Conservation (phyloP, 2,888 invertebrate genomes). For the Orgyia antiqua region DNA sequence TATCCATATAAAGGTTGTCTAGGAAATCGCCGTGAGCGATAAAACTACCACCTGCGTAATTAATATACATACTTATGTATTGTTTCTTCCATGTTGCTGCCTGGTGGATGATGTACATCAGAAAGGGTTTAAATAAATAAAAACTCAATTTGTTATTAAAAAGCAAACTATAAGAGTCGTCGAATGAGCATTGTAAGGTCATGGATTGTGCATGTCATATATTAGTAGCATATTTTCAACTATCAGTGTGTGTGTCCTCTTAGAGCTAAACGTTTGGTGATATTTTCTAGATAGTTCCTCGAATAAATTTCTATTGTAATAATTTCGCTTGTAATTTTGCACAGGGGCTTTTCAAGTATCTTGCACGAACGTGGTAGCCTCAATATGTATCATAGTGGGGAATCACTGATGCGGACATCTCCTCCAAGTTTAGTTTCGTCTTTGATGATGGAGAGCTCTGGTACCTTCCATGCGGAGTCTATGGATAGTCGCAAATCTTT, state of each 20-base stretch:
- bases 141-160: no score
- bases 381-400: slow-evolving; percentile 70
- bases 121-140: no score
- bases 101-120: no score
- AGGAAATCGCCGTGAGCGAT: no score
- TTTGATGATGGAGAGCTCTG: slow-evolving; percentile 67
- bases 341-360: slow-evolving; percentile 56
- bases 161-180: no score
- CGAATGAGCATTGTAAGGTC: no score
- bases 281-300: neutral
- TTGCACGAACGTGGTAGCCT: slow-evolving; percentile 61
- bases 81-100: no score
- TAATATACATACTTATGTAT: no score
- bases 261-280: neutral
- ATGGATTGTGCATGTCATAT: neutral
- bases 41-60: no score
- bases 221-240: neutral
- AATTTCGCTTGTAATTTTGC: neutral
- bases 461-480: slow-evolving; percentile 60
- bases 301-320: neutral
- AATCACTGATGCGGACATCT: slow-evolving; percentile 69
- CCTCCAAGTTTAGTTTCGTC: slow-evolving; percentile 81
- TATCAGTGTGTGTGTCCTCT: slow-evolving; percentile 1
- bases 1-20: no score
- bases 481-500: slow-evolving; percentile 56